Base-by-base conservation (phyloP, 1,140 invertebrate species). In the Achatina immaculata region DNA sequence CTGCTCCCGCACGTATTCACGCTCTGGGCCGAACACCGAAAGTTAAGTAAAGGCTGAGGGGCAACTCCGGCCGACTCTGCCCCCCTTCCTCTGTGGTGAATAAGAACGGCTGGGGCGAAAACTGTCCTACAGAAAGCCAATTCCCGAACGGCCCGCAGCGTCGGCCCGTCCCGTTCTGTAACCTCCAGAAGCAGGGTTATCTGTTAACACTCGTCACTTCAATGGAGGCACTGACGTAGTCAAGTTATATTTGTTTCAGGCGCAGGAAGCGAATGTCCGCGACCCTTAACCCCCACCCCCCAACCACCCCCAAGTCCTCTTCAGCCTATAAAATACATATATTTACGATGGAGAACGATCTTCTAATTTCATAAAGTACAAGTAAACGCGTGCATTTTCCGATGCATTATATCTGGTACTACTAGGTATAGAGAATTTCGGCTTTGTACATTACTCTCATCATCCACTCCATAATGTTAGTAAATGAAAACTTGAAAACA, bases 121-220 rank as follows among this genome's bases (percentile, higher is more conserved):
- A 31, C 6, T 62, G 9, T 62, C 45, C 19, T 28, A 6, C 2
- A 4, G 31, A 31, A 62, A 31, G n/a, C 21, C 58, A n/a, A 62
- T 62, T 62, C 58, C 28, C 31, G 6, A 62, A 62, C 58, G 28
- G 58, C 58, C 28, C 7, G 16, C 58, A 31, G 31, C 28, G n/a
- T 62, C n/a, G 58, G 28, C 58, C 28, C 28, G 58, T 62, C 3
- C 58, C 58, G 31, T 62, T 62, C 31, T 62, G 31, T 62, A 62
- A 62, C 58, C 58, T 19, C 58, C n/a, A 34, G 28, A 62, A 62
- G 58, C n/a, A 19, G 45, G 58, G 58, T 62, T 62, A 62, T 62
- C 58, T 2, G 16, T 62, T 4, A 31, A 28, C 1, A 62, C 58
- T 62, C 58, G 58, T 62, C 58, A 62, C 58, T 62, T 62, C 58